Conservation (phyloP, 2,888 invertebrate genomes). For the Thymelicus acteon region DNA sequence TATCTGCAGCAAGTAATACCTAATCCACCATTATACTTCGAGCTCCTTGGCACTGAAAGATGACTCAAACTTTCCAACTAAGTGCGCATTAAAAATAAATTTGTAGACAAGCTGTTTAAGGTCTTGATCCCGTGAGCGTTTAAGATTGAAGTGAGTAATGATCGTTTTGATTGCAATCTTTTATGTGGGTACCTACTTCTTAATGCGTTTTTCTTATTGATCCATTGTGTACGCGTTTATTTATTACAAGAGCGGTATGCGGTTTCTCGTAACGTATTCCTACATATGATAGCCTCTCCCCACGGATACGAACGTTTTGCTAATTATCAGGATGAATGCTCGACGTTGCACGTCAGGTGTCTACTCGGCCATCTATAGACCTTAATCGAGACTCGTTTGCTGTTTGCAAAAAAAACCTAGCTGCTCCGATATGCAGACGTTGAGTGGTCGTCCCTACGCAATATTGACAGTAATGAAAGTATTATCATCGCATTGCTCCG, state of each 20-base stretch:
- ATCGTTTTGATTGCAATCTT: slow-evolving; percentile 36
- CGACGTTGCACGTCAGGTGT: slow-evolving; percentile 27
- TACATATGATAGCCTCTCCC: slow-evolving; percentile 22
- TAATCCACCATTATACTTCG: not conserved
- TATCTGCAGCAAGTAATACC: not conserved
- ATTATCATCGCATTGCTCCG: slow-evolving; percentile 36
- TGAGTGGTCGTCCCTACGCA: slow-evolving; percentile 31
- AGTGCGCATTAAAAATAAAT: slow-evolving; percentile 36
- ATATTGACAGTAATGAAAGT: slow-evolving; percentile 38
- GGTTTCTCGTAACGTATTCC: slow-evolving; percentile 14
- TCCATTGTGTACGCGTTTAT: slow-evolving; percentile 34
- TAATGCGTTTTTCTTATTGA: slow-evolving; percentile 39
- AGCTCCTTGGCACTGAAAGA: slow-evolving; percentile 17
- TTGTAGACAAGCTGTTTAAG: slow-evolving; percentile 37
- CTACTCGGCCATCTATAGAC: slow-evolving; percentile 17
- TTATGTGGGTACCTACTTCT: slow-evolving; percentile 37
- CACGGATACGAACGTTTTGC: slow-evolving; percentile 32
- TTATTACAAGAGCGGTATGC: slow-evolving; percentile 28
- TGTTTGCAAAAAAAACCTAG: slow-evolving; percentile 20
- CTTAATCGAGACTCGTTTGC: slow-evolving; percentile 22
- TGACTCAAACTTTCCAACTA: slow-evolving; percentile 33
- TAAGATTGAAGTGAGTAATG: slow-evolving; percentile 37
- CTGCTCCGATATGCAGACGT: slow-evolving; percentile 27
- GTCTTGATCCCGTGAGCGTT: slow-evolving; percentile 32
- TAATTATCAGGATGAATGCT: slow-evolving; percentile 37